Conservation (phyloP, 2,797 vertebrate species). For the Hippoglossus hippoglossus region DNA sequence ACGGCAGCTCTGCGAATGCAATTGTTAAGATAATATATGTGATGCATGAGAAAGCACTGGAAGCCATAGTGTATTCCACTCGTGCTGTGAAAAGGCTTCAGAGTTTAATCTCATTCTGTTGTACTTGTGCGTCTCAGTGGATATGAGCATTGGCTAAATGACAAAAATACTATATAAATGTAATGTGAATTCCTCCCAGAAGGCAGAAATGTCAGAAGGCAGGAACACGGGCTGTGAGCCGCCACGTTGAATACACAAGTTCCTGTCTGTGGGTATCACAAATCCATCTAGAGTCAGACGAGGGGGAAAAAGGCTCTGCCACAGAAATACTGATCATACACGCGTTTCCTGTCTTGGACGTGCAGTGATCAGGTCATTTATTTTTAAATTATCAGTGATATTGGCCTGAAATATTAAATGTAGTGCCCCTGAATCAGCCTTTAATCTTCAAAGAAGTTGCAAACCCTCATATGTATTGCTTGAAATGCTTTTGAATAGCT, state of each 20-base stretch:
- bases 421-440: not conserved
- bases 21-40: not conserved
- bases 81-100: slow-evolving; percentile 8
- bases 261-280: slow-evolving; percentile 35
- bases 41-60: slow-evolving; percentile 1
- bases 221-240: slow-evolving; percentile 24
- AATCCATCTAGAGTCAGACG: slow-evolving; percentile 16
- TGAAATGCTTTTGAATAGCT: too few species aligned
- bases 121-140: slow-evolving; percentile 25
- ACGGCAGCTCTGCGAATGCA: not conserved
- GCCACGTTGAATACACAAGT: slow-evolving; percentile 45
- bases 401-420: not conserved
- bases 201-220: slow-evolving; percentile 45
- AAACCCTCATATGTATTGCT: too few species aligned
- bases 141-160: slow-evolving; percentile 51
- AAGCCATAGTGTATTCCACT: not conserved
- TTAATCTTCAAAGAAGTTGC: too few species aligned
- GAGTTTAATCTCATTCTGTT: slow-evolving; percentile 44
- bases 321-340: not conserved
- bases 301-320: slow-evolving; percentile 2
- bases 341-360: not conserved
- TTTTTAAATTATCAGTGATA: not conserved
- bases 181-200: slow-evolving; percentile 53
- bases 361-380: slow-evolving; percentile 1
- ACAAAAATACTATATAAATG: slow-evolving; percentile 53